Conservation (phyloP, 2,113 vertebrate species). For the Coregonus clupeaformis region DNA sequence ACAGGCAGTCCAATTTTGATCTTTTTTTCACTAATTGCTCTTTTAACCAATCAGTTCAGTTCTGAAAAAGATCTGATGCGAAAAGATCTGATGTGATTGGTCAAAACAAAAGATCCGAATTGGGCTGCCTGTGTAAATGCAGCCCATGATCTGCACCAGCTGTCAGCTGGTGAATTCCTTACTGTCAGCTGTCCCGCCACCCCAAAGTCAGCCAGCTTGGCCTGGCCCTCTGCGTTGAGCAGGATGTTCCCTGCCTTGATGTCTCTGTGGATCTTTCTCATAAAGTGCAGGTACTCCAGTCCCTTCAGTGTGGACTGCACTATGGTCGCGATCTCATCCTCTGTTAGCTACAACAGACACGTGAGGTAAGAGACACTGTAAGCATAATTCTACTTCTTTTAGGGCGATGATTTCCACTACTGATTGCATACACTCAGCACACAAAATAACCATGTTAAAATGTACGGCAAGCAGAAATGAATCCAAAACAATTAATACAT, state of each 20-base stretch:
- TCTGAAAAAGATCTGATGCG: no score
- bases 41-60: no score
- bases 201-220: conserved; percentile 95
- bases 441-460: background rate
- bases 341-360: conserved; percentile 76
- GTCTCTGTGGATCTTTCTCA: conserved; percentile 97
- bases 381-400: background rate
- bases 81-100: no score
- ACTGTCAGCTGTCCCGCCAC: conserved; percentile 95
- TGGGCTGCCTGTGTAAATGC: no score
- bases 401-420: background rate
- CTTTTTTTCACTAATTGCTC: no score
- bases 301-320: conserved; percentile 89
- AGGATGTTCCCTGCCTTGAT: conserved; percentile 97
- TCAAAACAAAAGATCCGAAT: no score
- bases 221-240: conserved; percentile 89
- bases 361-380: background rate
- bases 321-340: conserved; percentile 90
- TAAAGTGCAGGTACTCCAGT: conserved; percentile 95
- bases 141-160: no score
- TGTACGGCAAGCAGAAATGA: no score
- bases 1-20: no score
- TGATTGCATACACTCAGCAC: background rate
- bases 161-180: conserved; percentile 54
- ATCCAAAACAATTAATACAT: no score